Base-by-base conservation (phyloP, 2,888 invertebrate species). In the Acanthosepion lycidas region DNA sequence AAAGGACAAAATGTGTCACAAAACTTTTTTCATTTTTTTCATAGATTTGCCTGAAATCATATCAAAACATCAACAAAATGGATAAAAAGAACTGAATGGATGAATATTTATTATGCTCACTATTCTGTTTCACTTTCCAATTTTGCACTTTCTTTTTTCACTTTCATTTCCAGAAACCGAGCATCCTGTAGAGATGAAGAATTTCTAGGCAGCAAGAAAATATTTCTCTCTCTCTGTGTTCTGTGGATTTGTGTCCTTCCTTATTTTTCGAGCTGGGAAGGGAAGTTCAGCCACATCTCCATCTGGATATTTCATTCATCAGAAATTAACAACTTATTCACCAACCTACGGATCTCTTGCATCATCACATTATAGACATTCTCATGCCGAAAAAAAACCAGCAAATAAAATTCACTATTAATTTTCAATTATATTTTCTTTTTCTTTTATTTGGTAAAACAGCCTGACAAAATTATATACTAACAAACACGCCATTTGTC, bases 261-360 rank as follows among this genome's bases (percentile, higher is more conserved):
- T n/a, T 18, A 42, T 42, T 78, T 78, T 78, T 78, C 12, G 15
- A 78, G 12, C n/a, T 33, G 78, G n/a, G 15, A 0, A 18, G n/a
- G 4, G n/a, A 33, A 12, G 12, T 2, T 28, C 12, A 78, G 9
- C 0, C 5, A 15, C 33, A 12, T n/a, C 78, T n/a, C n/a, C 78
- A 78, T 33, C 33, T 78, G 78, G 15, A 78, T 42, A 42, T 78
- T 78, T 78, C 78, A 78, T 78, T 78, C 78, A 78, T 78, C 78
- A n/a, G 78, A 78, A 33, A 78, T 78, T 78, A 78, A 33, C 78
- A 78, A n/a, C 78, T 78, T 78, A 78, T 78, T 78, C 78, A 78
- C 18, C 78, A 78, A 78, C 12, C 59, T 28, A 6, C 3, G 78
- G n/a, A 20, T 20, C 78, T 78, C 78, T 78, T 23, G 3, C 26